These are phyloP conservation scores for Zeuzera pyrina DNA, from an alignment of 2,888 invertebrate genomes.

Conservation along the genomic window DNA sequence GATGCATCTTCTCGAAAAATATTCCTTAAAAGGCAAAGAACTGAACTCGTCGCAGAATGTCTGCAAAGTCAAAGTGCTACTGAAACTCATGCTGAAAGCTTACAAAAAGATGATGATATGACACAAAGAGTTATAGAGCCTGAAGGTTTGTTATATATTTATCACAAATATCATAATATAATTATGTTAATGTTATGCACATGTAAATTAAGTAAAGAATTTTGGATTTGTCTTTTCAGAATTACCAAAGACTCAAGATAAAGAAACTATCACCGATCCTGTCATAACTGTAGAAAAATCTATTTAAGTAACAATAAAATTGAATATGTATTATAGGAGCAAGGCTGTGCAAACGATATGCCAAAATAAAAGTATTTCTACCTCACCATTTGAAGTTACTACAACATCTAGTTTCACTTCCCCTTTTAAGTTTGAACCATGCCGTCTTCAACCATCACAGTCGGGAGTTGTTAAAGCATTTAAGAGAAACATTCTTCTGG, in stretches of 20 bases:
- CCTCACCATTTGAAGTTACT: conserved; percentile 2
- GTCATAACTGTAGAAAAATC: not conserved
- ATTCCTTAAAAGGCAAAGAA: conserved; percentile 3
- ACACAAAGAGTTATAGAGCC: conserved; percentile 6
- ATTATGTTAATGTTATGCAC: too few species aligned
- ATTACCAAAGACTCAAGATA: too few species aligned
- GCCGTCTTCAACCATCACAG: conserved; percentile 2
- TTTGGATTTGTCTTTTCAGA: too few species aligned
- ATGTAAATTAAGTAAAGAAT: too few species aligned
- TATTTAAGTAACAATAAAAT: too few species aligned
- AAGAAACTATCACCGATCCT: too few species aligned
- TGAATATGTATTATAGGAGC: too few species aligned
- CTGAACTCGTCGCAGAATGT: conserved; percentile 4
- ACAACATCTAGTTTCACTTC: conserved; percentile 3
- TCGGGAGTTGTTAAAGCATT: conserved; percentile 2
- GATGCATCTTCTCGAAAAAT: conserved; percentile 4
- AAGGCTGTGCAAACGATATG: not conserved
- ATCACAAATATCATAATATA: too few species aligned
- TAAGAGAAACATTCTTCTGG: too few species aligned
- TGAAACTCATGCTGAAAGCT: conserved; percentile 24
- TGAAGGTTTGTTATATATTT: conserved; percentile 4
- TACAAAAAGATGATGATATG: conserved; percentile 42
- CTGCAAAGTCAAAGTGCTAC: conserved; percentile 6
- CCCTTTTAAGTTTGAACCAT: conserved; percentile 3
- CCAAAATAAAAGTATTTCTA: conserved; percentile 2